Evolutionary conservation across 2,888 invertebrate genomes (phyloP), one percentile per base, ranked within the genome.

Genomic region (Caenorhabditis afra): DNA sequence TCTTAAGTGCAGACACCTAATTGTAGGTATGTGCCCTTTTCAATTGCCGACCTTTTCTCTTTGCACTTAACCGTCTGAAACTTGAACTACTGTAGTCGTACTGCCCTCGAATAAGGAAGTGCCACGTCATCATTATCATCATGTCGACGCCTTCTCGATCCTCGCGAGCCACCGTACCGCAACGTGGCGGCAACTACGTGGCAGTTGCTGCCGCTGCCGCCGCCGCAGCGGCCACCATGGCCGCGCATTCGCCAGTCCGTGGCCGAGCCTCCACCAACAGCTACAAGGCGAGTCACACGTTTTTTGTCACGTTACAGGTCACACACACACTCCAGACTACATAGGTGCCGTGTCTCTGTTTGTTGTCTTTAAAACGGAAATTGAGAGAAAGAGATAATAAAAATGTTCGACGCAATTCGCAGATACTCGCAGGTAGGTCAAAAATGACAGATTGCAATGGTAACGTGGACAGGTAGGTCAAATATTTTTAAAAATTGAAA

Each of bases 361-460:
- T 52, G 52, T 20, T 37, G 39, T 5, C 41, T 23, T n/a, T n/a
- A 39, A 41, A 61, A 45, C 23, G 29, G 23, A 57, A 22, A 65
- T 35, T 47, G 12, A 57, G 49, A 49, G 1, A 66, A 23, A 58
- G 37, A 20, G 22, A 59, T 61, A 55, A 3, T 8, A 11, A 14
- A 41, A 41, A 76, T 80, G 80, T 80, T 80, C 62, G 80, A 76
- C 8, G 76, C 80, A 14, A 75, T 80, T 16, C 70, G 80, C 35
- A 65, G 80, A 71, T 80, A 80, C 57, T 80, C 80, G 61, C 80
- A 80, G 80, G 80, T 80, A 55, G 29, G 29, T 29, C 29, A 29
- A 29, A 29, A 29, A 5, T 29, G 3, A 7, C 3, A 29, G 29
- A n/a, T n/a, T n/a, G n/a, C n/a, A n/a, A n/a, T n/a, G n/a, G n/a